Conservation (phyloP, 2,888 invertebrate genomes). For the Alentia gelatinosa region DNA sequence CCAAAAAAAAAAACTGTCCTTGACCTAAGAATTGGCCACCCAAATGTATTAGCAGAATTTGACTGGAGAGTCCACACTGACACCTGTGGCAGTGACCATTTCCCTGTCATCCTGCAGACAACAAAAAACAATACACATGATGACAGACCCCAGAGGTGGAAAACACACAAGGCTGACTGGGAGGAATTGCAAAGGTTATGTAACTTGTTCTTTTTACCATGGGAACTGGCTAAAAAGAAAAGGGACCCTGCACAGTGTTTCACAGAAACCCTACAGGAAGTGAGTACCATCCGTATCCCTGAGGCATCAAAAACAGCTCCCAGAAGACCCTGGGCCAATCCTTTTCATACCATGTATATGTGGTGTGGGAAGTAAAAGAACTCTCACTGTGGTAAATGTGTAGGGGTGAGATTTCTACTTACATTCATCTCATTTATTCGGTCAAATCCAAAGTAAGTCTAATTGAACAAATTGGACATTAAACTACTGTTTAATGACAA, state of each 20-base stretch:
- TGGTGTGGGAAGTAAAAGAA: too few species aligned
- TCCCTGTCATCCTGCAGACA: not conserved
- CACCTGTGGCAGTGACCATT: not conserved
- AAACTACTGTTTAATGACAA: too few species aligned
- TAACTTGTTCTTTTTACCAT: not conserved
- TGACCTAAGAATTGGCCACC: not conserved
- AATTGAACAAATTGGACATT: too few species aligned
- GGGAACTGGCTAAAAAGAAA: not conserved
- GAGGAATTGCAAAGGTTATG: not conserved
- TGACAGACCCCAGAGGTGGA: not conserved
- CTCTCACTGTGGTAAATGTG: too few species aligned
- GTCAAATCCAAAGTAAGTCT: too few species aligned
- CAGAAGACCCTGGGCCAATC: too few species aligned
- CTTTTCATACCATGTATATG: too few species aligned
- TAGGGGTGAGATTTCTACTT: too few species aligned
- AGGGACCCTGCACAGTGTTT: not conserved
- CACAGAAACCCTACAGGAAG: not conserved
- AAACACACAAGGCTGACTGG: not conserved
- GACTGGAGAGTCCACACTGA: not conserved
- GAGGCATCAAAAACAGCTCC: not conserved
- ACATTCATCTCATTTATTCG: too few species aligned
- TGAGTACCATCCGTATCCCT: not conserved
- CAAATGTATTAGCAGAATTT: not conserved
- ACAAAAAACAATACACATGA: not conserved
- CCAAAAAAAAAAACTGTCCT: too few species aligned